These are phyloP conservation scores for Xestia ashworthii DNA, from an alignment of 2,888 invertebrate species.

Conservation along the genomic window DNA sequence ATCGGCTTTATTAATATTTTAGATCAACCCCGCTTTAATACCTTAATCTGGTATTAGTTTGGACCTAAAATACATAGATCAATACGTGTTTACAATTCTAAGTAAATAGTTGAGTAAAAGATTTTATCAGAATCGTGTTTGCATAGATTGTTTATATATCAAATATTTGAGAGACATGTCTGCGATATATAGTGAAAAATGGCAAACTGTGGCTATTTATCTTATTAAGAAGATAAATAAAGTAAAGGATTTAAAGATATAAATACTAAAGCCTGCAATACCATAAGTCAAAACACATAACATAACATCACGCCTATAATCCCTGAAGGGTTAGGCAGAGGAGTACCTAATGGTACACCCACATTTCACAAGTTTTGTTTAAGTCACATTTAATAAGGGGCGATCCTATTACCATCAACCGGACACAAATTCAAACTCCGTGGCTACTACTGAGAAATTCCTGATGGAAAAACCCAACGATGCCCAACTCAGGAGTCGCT, in stretches of 20 bases:
- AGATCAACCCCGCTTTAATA: slow-evolving; percentile 20
- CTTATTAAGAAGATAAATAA: not conserved
- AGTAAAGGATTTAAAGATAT: not conserved
- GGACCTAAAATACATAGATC: slow-evolving; percentile 31
- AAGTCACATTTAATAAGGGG: too few species aligned
- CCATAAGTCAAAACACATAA: not conserved
- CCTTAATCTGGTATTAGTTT: slow-evolving; percentile 38
- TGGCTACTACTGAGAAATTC: too few species aligned
- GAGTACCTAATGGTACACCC: too few species aligned
- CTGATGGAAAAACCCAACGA: too few species aligned
- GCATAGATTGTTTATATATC: not conserved
- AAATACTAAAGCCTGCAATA: too few species aligned
- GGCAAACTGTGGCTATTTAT: not conserved
- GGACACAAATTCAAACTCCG: too few species aligned
- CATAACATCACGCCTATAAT: too few species aligned
- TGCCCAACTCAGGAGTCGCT: too few species aligned
- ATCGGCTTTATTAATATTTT: slow-evolving; percentile 36
- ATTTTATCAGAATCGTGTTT: not conserved
- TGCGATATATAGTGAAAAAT: not conserved
- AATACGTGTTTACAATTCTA: slow-evolving; percentile 24
- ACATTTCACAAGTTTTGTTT: too few species aligned
- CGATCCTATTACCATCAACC: too few species aligned
- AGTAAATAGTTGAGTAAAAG: slow-evolving; percentile 28
- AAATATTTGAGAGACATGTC: slow-evolving; percentile 2
- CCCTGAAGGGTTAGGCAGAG: too few species aligned